Percentiles rank a stretch among this genome's conserved stretches.
Evolutionary conservation across 2,113 vertebrate species (phyloP).

Genomic region (Chitala chitala): DNA sequence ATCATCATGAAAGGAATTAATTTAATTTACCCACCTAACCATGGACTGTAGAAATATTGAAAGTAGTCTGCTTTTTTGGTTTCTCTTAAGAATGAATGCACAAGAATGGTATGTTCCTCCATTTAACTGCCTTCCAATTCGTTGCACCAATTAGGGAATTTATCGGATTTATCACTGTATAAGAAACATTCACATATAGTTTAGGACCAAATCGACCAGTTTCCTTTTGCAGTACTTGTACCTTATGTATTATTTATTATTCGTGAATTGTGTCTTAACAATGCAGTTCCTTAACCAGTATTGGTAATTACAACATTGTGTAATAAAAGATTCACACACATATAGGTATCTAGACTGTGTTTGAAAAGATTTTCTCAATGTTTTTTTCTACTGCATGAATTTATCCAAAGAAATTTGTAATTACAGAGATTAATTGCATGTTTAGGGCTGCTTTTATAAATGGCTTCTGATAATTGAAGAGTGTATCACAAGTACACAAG

Average conservation of each 20-base stretch:
- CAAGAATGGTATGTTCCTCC: background rate
- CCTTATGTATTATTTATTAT: background rate
- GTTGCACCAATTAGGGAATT: background rate
- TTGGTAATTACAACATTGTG: too few relatives aligned
- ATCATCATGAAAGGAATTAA: background rate
- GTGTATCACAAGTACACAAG: background rate
- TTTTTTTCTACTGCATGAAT: background rate
- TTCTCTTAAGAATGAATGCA: background rate
- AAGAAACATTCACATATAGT: too few relatives aligned
- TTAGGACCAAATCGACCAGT: background rate
- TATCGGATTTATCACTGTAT: too few relatives aligned
- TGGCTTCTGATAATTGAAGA: constrained; percentile 9
- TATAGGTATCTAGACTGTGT: background rate
- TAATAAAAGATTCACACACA: too few relatives aligned
- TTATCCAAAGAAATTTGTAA: background rate
- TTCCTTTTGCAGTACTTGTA: background rate
- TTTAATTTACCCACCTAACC: background rate
- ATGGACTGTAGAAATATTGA: background rate
- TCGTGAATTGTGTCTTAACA: background rate
- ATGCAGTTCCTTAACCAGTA: background rate
- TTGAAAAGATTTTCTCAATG: background rate
- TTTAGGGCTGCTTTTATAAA: background rate
- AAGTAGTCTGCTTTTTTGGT: background rate
- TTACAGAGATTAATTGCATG: constrained; percentile 11
- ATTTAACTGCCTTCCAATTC: background rate